These are phyloP conservation scores for Dascillus cervinus DNA, from an alignment of 2,888 invertebrate species.

Conservation along the genomic window DNA sequence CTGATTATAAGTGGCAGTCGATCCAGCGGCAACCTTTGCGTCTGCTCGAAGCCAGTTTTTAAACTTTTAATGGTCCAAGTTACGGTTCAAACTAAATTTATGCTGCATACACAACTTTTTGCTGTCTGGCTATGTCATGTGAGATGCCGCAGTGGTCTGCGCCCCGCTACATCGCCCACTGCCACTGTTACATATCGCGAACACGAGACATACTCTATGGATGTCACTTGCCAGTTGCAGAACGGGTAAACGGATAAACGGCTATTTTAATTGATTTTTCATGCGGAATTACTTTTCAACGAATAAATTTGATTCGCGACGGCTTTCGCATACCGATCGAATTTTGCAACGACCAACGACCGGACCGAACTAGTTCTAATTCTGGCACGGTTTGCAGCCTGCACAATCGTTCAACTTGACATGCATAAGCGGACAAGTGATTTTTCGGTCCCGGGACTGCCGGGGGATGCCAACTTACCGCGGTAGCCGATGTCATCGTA, in stretches of 20 bases:
- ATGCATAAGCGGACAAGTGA: slow-evolving; percentile 8
- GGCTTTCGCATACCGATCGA: not conserved
- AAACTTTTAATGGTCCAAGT: slow-evolving; percentile 40
- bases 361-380: too few relatives aligned
- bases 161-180: slow-evolving; percentile 22
- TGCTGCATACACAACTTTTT: slow-evolving; percentile 34
- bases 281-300: not conserved
- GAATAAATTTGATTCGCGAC: not conserved
- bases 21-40: slow-evolving; percentile 30
- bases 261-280: slow-evolving; percentile 19
- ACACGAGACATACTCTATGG: slow-evolving; percentile 16
- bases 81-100: slow-evolving; percentile 34
- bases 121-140: slow-evolving; percentile 39
- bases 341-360: not conserved
- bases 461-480: slow-evolving; percentile 46
- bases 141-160: slow-evolving; percentile 24
- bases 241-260: too few relatives aligned
- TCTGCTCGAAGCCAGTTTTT: slow-evolving; percentile 39
- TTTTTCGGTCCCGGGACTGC: slow-evolving; percentile 20
- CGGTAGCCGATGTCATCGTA: slow-evolving; percentile 57
- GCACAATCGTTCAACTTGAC: slow-evolving; percentile 14
- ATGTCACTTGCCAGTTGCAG: slow-evolving; percentile 17
- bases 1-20: slow-evolving; percentile 26
- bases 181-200: slow-evolving; percentile 23
- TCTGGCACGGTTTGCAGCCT: slow-evolving; percentile 12